Base-by-base conservation (phyloP, 2,888 invertebrate species). In the Pollenia griseotomentosa region DNA sequence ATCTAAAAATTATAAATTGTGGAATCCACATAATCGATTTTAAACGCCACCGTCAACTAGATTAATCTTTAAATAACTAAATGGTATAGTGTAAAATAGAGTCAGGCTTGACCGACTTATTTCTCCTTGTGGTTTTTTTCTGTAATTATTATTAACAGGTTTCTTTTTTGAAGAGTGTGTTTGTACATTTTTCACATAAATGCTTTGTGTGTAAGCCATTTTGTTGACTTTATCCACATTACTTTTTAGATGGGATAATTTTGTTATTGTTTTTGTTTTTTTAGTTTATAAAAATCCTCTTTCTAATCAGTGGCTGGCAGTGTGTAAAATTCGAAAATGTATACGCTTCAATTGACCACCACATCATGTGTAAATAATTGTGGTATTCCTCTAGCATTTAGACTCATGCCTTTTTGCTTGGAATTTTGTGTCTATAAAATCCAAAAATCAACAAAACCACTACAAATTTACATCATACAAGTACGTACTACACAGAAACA, bases 361-460 rank as follows among this genome's bases (percentile, higher is more conserved):
- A 59, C 80, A 80, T 77, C 71, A 77, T 80, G 66, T 87, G 80
- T 83, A 87, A 87, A 87, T 83, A 87, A 83, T 81, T 87, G 77
- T 81, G 86, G 80, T 40, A 16, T 81, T 83, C 65, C 65, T 71
- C 71, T 65, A 71, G 65, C 80, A 81, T 81, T 87, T 87, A 81
- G 73, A 55, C n/a, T 55, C 73, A 53, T 59, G 75, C 42, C 42
- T 61, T 51, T 79, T 59, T 55, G 51, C 42, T 77, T 65, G 16
- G 55, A 80, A 65, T 73, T 51, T 48, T 14, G 9, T 63, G 19
- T 44, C 51, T 42, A 40, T 12, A 19, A 46, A 55, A 74, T 55
- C 14, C 11, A 42, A 59, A 63, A 46, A 73, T 73, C 19, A 40
- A 46, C 65, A 16, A 79, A 55, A 16, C 11, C 23, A 48, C 61